A percentile compares a stretch with the other conserved stretches of the same genome.
These are phyloP conservation scores for Pentalonia nigronervosa DNA, from an alignment of 1,140 invertebrate species.

Conservation along the genomic window DNA sequence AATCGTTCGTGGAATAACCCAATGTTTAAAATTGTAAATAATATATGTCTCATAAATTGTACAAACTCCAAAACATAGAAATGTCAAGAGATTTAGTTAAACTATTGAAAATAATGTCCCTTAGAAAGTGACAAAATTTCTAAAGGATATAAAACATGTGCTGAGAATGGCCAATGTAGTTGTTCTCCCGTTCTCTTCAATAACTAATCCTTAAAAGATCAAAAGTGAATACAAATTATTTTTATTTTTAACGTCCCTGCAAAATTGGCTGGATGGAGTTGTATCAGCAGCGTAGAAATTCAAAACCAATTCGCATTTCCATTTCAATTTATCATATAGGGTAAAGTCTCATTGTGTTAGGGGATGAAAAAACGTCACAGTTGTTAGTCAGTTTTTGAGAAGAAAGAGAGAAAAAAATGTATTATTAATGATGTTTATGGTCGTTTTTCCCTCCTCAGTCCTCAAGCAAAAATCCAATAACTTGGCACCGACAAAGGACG, in stretches of 20 bases:
- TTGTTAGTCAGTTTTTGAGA: background rate
- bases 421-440: conserved; percentile 44
- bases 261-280: background rate
- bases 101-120: background rate
- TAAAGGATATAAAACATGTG: background rate
- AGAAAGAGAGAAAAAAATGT: conserved; percentile 46
- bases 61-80: background rate
- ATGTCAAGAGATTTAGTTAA: background rate
- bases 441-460: conserved; percentile 19
- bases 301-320: conserved; percentile 41
- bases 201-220: background rate
- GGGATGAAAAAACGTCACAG: conserved; percentile 37
- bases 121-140: background rate
- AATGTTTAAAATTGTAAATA: background rate
- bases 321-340: conserved; percentile 39
- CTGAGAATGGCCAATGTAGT: background rate
- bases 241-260: background rate
- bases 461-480: conserved; percentile 20
- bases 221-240: conserved; percentile 31
- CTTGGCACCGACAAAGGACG: conserved; percentile 48
- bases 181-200: background rate
- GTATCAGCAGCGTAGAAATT: background rate
- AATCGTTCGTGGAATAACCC: background rate
- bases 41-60: background rate
- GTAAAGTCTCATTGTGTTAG: conserved; percentile 29